Evolutionary conservation across 2,888 invertebrate species (phyloP), one percentile per base, ranked within the genome.

Genomic region (Cantharis rufa): DNA sequence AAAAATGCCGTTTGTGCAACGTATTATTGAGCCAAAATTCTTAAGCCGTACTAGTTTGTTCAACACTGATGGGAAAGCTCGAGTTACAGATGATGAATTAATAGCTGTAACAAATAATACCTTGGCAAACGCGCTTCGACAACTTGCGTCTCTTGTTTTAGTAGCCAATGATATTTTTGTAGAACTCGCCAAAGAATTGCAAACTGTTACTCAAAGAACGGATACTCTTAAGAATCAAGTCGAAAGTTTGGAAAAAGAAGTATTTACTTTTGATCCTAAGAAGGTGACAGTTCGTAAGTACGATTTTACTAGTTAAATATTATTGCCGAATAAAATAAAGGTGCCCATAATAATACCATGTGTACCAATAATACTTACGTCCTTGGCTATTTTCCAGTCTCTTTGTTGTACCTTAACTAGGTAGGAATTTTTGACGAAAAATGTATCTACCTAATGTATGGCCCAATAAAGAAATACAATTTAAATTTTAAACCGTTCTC

Each of bases 201-300:
- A 93, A 85, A 90, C 90, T 80, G 92, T 97, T 83, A 92, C 93
- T 75, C 92, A 93, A 84, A 91, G 96, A 81, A 93, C 95, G 77
- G 92, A 93, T 78, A 89, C 89, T 70, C 92, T 96, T 75, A 93
- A 93, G 86, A 89, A 89, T 75, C 93, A 93, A 87, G 91, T 97
- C 83, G 90, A 90, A 83, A 90, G 89, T 83, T 92, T 96, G 83
- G 93, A 94, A 86, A 92, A 92, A 82, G 91, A 92, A 84, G 93
- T 96, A 84, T 91, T 91, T 84, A 90, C 90, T 80, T 94, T 92
- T 89, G 95, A 97, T 89, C 96, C 97, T 78, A 96, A 95, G 91
- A 94, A 93, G 89, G 95, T 96, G 87, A 93, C 96, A 93, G 96
- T 97, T 91, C 96, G 97, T 97, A 91, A 97, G 97, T 97, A 90